Conservation (phyloP, 2,113 vertebrate genomes). For the Sitta europaea region DNA sequence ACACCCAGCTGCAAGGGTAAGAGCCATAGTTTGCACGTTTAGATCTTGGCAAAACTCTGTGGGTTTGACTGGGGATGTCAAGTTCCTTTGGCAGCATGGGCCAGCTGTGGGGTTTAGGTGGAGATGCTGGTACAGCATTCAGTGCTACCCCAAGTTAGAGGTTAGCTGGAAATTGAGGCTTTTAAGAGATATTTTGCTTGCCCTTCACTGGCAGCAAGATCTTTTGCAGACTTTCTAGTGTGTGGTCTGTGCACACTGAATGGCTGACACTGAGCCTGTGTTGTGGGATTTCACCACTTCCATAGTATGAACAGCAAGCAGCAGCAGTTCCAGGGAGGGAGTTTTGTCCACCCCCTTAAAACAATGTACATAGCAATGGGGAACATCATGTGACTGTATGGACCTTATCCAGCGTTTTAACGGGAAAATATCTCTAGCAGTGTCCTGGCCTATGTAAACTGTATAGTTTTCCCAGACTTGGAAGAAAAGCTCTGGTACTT, state of each 20-base stretch:
- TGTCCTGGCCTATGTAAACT: background rate
- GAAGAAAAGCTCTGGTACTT: constrained; percentile 13
- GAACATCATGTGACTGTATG: background rate
- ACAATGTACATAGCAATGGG: background rate
- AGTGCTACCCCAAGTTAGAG: background rate
- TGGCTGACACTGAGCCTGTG: background rate
- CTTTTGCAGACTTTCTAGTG: background rate
- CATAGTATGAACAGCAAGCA: background rate
- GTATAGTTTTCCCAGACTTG: constrained; percentile 44
- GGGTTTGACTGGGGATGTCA: background rate
- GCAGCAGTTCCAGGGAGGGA: background rate
- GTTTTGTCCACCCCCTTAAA: background rate
- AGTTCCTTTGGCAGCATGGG: background rate
- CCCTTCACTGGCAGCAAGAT: background rate
- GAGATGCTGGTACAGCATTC: rapidly evolving
- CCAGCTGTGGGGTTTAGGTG: rapidly evolving
- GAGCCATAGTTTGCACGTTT: background rate
- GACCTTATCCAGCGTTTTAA: constrained; percentile 5
- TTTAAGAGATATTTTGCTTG: background rate
- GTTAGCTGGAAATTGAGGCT: background rate
- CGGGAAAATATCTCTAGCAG: constrained; percentile 5
- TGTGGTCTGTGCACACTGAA: background rate
- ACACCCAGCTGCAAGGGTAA: background rate
- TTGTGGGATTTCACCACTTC: background rate
- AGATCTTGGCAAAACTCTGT: background rate